A percentile compares a stretch with the other conserved stretches of the same genome.
Evolutionary conservation across 2,888 invertebrate species (phyloP).

Genomic region (Nomada flava): DNA sequence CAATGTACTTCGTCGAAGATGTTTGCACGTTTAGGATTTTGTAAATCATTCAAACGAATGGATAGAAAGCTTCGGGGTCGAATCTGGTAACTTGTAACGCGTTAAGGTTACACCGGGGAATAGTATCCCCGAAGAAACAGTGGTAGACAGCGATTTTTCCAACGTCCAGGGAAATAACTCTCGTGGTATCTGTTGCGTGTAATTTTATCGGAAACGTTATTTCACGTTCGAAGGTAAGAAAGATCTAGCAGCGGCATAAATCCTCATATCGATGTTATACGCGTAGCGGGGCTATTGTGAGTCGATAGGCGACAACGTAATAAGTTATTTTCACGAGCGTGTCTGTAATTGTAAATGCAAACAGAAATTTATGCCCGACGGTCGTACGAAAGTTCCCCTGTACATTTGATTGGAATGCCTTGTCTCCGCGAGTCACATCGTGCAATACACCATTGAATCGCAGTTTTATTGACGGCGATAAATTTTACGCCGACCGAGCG

Average conservation of each 20-base stretch:
- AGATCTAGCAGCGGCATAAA: slow-evolving; percentile 31
- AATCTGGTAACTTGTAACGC: background rate
- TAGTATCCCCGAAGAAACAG: background rate
- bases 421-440: slow-evolving; percentile 31
- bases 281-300: slow-evolving; percentile 47
- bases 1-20: background rate
- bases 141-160: background rate
- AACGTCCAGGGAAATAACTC: slow-evolving; percentile 17
- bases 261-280: slow-evolving; percentile 49
- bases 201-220: slow-evolving; percentile 36
- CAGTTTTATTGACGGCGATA: slow-evolving; percentile 51
- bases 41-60: background rate
- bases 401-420: slow-evolving; percentile 58
- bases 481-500: slow-evolving; percentile 28
- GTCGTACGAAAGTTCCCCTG: slow-evolving; percentile 23
- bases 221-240: slow-evolving; percentile 21
- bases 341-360: slow-evolving; percentile 44
- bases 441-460: slow-evolving; percentile 36
- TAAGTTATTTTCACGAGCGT: slow-evolving; percentile 55
- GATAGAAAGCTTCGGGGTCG: background rate
- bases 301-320: slow-evolving; percentile 52
- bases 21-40: background rate
- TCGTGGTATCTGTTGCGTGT: slow-evolving; percentile 21
- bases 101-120: background rate
- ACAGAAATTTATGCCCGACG: slow-evolving; percentile 49